Evolutionary conservation across 2,797 vertebrate genomes (phyloP).

Genomic region (Characodon lateralis): DNA sequence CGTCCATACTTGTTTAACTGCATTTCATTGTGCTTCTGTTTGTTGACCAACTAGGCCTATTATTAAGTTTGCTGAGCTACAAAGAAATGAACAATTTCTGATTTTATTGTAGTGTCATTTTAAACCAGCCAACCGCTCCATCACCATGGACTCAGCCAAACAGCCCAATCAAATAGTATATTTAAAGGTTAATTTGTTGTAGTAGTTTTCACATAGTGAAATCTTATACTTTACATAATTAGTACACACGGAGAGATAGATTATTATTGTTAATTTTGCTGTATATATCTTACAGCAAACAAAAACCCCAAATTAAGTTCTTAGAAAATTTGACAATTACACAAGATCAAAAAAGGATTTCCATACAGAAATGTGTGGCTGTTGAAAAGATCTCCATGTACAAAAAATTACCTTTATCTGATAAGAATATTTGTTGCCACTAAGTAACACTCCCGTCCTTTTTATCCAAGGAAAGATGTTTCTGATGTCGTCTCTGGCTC

Average conservation of each 20-base stretch:
- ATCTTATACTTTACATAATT: background rate
- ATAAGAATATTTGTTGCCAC: background rate
- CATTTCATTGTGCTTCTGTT: background rate
- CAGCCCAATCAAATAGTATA: background rate
- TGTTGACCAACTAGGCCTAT: background rate
- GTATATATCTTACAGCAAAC: too few species aligned
- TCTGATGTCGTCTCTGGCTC: background rate
- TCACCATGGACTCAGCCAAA: background rate
- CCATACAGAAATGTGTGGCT: background rate
- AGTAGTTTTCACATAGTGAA: background rate
- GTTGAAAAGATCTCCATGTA: background rate
- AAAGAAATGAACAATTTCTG: background rate
- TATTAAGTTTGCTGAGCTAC: background rate
- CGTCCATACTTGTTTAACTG: background rate
- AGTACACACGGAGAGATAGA: background rate
- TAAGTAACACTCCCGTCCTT: background rate
- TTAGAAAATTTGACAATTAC: background rate
- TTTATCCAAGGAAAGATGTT: background rate
- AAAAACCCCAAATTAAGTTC: background rate
- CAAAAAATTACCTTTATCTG: background rate
- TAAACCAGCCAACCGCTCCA: background rate
- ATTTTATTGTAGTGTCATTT: background rate
- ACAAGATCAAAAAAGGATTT: background rate
- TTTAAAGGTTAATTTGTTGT: background rate
- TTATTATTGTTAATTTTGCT: too few species aligned